Percentiles rank a stretch among this genome's conserved stretches.
Conservation (phyloP, 2,113 vertebrate genomes). For the Ceyx margarethae region DNA sequence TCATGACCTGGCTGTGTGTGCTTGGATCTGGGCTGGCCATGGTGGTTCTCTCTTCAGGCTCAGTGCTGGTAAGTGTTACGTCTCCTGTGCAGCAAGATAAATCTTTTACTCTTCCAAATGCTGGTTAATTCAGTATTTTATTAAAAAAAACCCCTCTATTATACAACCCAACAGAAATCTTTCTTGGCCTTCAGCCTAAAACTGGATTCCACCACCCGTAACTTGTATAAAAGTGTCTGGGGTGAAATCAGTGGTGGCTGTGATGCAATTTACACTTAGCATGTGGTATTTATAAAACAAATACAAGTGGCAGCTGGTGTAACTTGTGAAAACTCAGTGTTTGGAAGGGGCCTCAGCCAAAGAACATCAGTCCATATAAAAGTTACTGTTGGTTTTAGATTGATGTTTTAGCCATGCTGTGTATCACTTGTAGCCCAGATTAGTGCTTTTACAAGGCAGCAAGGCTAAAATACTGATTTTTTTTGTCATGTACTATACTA, state of each 20-base stretch:
- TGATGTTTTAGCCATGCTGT: slow-evolving; percentile 1
- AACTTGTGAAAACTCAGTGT: background rate
- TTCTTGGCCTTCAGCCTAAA: slow-evolving; percentile 13
- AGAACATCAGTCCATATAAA: background rate
- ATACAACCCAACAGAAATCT: background rate
- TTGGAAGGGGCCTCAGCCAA: slow-evolving; percentile 42
- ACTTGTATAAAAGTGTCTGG: slow-evolving; percentile 21
- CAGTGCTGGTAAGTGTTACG: background rate
- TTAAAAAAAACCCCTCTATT: fast-evolving
- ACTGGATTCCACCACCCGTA: background rate
- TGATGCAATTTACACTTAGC: slow-evolving; percentile 11
- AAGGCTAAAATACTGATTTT: background rate
- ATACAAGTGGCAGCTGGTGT: slow-evolving; percentile 36
- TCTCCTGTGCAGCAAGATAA: background rate
- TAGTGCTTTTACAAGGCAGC: background rate
- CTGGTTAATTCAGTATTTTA: background rate
- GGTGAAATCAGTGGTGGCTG: slow-evolving; percentile 1
- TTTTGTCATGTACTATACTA: slow-evolving; percentile 16
- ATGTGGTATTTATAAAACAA: slow-evolving; percentile 51
- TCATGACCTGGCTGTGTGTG: slow-evolving; percentile 25
- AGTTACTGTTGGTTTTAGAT: slow-evolving; percentile 31
- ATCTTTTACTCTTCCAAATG: background rate
- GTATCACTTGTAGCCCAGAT: background rate
- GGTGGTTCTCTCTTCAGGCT: slow-evolving; percentile 15
- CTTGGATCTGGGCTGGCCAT: slow-evolving; percentile 41